These are phyloP conservation scores for Holothuria leucospilota DNA, from an alignment of 53 echinoderm and acorn worm genomes.

Conservation along the genomic window DNA sequence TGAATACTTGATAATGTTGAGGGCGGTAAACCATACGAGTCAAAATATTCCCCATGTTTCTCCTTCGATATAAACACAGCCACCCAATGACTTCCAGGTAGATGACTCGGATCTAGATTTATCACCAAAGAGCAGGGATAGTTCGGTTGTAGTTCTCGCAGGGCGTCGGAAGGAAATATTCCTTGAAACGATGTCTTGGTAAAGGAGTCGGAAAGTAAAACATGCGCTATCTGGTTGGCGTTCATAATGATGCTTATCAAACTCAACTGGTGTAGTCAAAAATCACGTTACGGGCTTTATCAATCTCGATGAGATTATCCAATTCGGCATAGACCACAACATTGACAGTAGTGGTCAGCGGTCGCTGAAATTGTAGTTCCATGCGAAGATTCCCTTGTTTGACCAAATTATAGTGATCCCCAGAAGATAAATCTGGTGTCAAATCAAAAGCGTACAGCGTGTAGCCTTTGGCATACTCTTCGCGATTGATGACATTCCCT, in stretches of 20 bases:
- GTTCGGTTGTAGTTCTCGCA: conserved; percentile 16
- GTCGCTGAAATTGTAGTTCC: conserved; percentile 29
- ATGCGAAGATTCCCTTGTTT: too few relatives aligned
- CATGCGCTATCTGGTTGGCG: background rate
- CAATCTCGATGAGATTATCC: conserved; percentile 58
- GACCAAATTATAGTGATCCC: conserved; percentile 45
- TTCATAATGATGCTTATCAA: too few relatives aligned
- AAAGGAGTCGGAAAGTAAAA: conserved; percentile 7
- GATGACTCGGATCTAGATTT: conserved; percentile 67
- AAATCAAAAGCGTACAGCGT: conserved; percentile 67
- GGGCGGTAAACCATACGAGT: conserved; percentile 62
- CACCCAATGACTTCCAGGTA: conserved; percentile 57
- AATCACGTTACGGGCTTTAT: too few relatives aligned
- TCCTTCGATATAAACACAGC: conserved; percentile 4
- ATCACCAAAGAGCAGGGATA: conserved; percentile 13
- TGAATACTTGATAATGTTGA: background rate
- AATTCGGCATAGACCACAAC: conserved; percentile 66
- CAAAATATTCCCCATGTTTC: conserved; percentile 47
- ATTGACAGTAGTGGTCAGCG: conserved; percentile 50
- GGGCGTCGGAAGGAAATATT: conserved; percentile 48
- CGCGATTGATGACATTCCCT: conserved; percentile 63
- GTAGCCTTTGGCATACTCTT: conserved; percentile 66
- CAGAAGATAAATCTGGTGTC: conserved; percentile 52
- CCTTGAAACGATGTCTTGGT: background rate
- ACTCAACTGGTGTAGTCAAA: conserved; percentile 52